Evolutionary conservation across 1,140 invertebrate species (phyloP), one percentile per base, ranked within the genome.

Genomic region (Achroia grisella): DNA sequence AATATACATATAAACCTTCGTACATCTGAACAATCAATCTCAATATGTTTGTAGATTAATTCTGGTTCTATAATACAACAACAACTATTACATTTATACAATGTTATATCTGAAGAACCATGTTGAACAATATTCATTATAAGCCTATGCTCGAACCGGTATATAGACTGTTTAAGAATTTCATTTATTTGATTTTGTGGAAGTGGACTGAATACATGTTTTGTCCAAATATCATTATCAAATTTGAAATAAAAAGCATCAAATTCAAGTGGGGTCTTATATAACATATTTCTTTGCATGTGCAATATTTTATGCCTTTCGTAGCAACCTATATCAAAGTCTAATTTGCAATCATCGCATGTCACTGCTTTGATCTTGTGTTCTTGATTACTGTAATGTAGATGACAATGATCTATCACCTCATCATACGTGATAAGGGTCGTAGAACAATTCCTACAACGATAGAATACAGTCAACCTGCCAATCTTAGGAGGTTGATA

Each of bases 71-170:
- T 43, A 53, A 62, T 59, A 35, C 43, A 51, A 5, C 45, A 9
- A 61, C 77, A 81, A 52, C 60, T 67, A 39, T 52, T 51, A 60
- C 74, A 81, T 55, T 65, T 71, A 40, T 69, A 78, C 6, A 78
- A 37, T 27, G 62, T 69, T 9, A 64, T 34, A 37, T 55, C 10
- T 10, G 34, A n/a, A 12, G 43, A 29, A 10, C 72, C 77, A 11
- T 65, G 11, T 61, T 73, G 68, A 34, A 61, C 10, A 27, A 71
- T 35, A 31, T 66, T 14, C 58, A 78, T 49, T 66, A 71, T 70
- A 37, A 75, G 47, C 62, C 62, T 67, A 46, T 49, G 56, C 53
- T 75, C 71, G 36, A 48, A 44, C 52, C 48, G 63, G 36, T 81
- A 81, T 17, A 73, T 62, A 27, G 71, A 72, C 44, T 54, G 48